Evolutionary conservation across 1,140 invertebrate genomes (phyloP).

Genomic region (Magallana angulata): DNA sequence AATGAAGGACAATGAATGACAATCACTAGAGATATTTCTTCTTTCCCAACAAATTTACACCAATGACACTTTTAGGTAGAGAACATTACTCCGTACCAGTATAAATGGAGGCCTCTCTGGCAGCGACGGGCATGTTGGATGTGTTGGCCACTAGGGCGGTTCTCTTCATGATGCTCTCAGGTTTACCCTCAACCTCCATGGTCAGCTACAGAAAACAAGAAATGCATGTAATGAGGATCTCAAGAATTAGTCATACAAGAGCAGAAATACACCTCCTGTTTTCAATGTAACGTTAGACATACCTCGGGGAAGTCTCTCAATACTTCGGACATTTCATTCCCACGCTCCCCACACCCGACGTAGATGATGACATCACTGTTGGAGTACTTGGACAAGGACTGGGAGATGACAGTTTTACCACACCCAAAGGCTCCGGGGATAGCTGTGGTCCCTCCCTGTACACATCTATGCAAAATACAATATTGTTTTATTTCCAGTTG

Average conservation of each 20-base stretch:
- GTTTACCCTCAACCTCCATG: conserved; percentile 96
- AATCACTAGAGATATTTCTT: too few relatives aligned
- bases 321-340: conserved; percentile 97
- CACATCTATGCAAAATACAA: conserved; percentile 84
- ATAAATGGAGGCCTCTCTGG: conserved; percentile 99
- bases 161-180: conserved; percentile 99
- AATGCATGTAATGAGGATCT: too few relatives aligned
- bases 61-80: too few relatives aligned
- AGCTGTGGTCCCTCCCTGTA: conserved; percentile 99
- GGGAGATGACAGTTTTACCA: conserved; percentile 99
- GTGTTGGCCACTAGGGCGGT: conserved; percentile 99
- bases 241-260: not conserved
- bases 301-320: conserved; percentile 98
- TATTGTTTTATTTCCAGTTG: not conserved
- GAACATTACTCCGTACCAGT: conserved; percentile 84
- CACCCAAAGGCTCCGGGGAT: conserved; percentile 99
- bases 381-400: conserved; percentile 99
- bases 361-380: conserved; percentile 99
- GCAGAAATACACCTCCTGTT: not conserved
- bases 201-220: conserved; percentile 83
- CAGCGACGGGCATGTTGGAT: conserved; percentile 99
- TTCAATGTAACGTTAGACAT: not conserved
- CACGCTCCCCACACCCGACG: conserved; percentile 96
- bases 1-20: too few relatives aligned
- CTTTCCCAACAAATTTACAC: too few relatives aligned